These are phyloP conservation scores for Xenus cinereus DNA, from an alignment of 2,113 vertebrate species.

Conservation along the genomic window DNA sequence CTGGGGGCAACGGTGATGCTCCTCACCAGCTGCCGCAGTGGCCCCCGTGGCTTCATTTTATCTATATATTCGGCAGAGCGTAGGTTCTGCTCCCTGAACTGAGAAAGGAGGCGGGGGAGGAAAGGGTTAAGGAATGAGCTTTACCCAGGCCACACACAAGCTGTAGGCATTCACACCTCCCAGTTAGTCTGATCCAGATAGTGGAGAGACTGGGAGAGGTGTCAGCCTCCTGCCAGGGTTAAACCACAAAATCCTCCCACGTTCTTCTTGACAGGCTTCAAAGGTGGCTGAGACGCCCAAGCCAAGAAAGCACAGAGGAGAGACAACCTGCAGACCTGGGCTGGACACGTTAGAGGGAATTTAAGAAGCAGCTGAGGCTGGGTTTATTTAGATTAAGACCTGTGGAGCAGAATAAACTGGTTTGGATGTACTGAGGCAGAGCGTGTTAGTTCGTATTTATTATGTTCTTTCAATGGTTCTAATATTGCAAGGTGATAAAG, in stretches of 20 bases:
- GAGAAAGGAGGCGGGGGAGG: background rate
- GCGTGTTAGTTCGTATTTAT: background rate
- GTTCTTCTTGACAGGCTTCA: background rate
- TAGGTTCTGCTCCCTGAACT: background rate
- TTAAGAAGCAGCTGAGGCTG: background rate
- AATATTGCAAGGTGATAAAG: background rate
- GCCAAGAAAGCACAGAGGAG: background rate
- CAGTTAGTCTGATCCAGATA: background rate
- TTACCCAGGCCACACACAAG: background rate
- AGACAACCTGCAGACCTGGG: background rate
- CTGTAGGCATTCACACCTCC: background rate
- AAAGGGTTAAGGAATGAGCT: background rate
- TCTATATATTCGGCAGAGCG: background rate
- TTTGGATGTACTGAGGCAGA: background rate
- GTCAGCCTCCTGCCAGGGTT: background rate
- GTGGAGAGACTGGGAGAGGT: background rate
- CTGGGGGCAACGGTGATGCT: background rate
- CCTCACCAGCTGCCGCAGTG: background rate
- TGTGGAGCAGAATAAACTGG: background rate
- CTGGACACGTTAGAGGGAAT: background rate
- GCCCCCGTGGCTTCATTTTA: background rate
- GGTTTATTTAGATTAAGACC: background rate
- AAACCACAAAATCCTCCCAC: background rate
- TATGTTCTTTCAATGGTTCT: accelerated
- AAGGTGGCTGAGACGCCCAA: background rate